Conservation (phyloP, 1,140 invertebrate species). For the Eurosta solidaginis region DNA sequence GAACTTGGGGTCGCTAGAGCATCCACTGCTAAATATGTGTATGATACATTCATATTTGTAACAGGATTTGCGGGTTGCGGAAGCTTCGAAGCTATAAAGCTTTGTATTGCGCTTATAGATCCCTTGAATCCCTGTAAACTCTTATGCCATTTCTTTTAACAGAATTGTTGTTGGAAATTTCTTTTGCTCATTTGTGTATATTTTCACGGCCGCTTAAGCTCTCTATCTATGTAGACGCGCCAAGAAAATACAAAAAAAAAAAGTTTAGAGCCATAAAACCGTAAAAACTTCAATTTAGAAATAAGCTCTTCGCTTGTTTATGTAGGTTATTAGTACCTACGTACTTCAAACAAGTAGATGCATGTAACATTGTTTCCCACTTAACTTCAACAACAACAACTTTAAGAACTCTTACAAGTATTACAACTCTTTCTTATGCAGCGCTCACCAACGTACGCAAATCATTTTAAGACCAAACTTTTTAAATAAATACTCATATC, state of each 20-base stretch:
- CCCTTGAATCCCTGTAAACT: too few relatives aligned
- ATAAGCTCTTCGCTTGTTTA: neutral
- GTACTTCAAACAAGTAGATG: neutral
- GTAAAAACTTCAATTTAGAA: neutral
- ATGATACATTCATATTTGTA: too few relatives aligned
- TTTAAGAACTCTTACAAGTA: neutral
- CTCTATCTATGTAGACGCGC: too few relatives aligned
- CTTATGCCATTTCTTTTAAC: too few relatives aligned
- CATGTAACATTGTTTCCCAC: neutral
- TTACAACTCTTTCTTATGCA: neutral
- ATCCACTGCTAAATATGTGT: too few relatives aligned
- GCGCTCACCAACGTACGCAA: neutral
- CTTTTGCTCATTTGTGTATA: too few relatives aligned
- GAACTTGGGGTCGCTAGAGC: too few relatives aligned
- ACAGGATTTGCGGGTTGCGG: too few relatives aligned
- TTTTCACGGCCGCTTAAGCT: too few relatives aligned
- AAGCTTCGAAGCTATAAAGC: too few relatives aligned
- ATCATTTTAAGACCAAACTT: slow-evolving; percentile 3
- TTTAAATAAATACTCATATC: slow-evolving; percentile 19
- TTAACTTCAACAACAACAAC: neutral
- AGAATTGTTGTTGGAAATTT: too few relatives aligned
- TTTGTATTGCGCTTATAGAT: too few relatives aligned
- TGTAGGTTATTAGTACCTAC: neutral
- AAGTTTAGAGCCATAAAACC: neutral
- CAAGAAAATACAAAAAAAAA: neutral